phyloP scores from a whole-genome alignment of 2,888 invertebrate genomes.

The Trichogramma dendrolimi region DNA sequence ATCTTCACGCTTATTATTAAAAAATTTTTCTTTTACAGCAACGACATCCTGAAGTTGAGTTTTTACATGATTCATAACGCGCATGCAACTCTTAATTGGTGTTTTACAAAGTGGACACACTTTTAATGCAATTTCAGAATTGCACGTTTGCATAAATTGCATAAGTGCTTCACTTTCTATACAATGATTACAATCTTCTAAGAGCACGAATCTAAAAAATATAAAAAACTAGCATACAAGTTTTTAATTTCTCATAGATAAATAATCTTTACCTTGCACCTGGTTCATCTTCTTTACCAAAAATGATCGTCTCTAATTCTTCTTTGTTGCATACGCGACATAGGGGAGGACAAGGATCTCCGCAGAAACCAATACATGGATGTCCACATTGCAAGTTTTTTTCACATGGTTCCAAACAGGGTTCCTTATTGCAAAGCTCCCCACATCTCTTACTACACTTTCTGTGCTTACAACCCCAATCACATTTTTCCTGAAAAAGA shows the following conservation, averaged over 20 bases:
- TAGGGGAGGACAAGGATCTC: constrained; percentile 12
- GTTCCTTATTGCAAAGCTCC: constrained; percentile 3
- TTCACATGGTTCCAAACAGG: constrained; percentile 4
- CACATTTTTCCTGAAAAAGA: neutral
- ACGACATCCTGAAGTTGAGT: neutral
- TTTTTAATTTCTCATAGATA: neutral
- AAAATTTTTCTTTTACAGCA: constrained; percentile 1
- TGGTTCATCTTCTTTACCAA: constrained; percentile 10
- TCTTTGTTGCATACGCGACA: constrained; percentile 13
- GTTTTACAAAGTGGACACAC: constrained; percentile 7
- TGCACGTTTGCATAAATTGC: neutral
- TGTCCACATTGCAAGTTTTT: constrained; percentile 8
- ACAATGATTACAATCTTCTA: constrained; percentile 14
- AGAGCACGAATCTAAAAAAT: constrained; percentile 5
- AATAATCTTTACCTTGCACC: constrained; percentile 8
- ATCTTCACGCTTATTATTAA: neutral
- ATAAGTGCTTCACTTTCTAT: constrained; percentile 11
- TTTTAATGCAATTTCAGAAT: neutral
- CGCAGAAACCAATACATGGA: constrained; percentile 13
- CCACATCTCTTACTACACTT: constrained; percentile 4
- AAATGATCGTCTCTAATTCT: neutral
- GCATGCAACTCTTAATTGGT: constrained; percentile 1
- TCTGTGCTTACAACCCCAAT: constrained; percentile 1
- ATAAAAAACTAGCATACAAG: neutral
- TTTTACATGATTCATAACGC: constrained; percentile 9